These are phyloP conservation scores for Pteromalus puparum DNA, from an alignment of 1,140 invertebrate genomes.

Conservation along the genomic window DNA sequence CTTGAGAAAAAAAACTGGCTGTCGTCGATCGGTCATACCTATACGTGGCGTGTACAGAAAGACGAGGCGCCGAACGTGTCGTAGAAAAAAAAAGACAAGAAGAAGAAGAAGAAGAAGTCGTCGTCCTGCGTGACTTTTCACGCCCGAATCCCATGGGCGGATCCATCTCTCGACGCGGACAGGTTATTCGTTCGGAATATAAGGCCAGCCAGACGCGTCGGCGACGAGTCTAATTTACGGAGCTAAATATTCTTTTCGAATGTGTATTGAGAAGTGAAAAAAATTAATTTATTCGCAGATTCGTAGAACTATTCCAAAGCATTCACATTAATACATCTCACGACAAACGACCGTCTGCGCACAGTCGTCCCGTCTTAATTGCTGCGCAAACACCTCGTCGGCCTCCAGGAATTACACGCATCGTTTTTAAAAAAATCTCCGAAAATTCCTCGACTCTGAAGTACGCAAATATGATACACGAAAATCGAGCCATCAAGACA, in stretches of 20 bases:
- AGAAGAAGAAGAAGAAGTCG: constrained; percentile 59
- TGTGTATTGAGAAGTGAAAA: too few relatives aligned
- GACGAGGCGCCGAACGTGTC: constrained; percentile 56
- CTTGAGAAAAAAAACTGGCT: constrained; percentile 51
- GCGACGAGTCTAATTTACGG: background rate
- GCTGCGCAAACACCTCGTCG: background rate
- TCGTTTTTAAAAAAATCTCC: background rate
- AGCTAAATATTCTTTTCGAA: too few relatives aligned
- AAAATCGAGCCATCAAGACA: constrained; percentile 62
- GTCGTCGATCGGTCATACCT: constrained; percentile 67
- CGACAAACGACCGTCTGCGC: too few relatives aligned
- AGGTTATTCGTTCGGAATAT: constrained; percentile 47
- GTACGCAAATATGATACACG: background rate
- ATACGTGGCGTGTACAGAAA: background rate
- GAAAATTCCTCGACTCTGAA: background rate
- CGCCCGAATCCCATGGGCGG: constrained; percentile 47
- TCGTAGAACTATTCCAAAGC: too few relatives aligned
- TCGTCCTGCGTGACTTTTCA: constrained; percentile 55
- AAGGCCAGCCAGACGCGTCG: background rate
- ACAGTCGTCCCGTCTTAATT: too few relatives aligned
- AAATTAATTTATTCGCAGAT: too few relatives aligned
- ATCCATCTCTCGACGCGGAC: constrained; percentile 50
- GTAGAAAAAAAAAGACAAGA: constrained; percentile 62
- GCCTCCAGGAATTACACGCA: background rate
- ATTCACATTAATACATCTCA: too few relatives aligned